These are phyloP conservation scores for Lathronympha strigana DNA, from an alignment of 2,888 invertebrate species.

Conservation along the genomic window DNA sequence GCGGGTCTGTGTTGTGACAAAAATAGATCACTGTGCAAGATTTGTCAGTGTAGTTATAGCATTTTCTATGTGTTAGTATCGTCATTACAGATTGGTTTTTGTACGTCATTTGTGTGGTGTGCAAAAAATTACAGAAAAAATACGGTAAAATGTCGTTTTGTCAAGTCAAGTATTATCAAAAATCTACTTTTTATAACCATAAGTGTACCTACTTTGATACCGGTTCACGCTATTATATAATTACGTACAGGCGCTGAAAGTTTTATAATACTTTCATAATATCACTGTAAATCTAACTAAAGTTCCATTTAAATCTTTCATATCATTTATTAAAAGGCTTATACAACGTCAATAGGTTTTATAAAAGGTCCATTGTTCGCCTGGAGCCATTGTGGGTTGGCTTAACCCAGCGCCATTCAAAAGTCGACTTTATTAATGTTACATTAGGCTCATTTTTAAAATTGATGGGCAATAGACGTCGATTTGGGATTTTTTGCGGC, in stretches of 20 bases:
- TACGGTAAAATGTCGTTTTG: too few relatives aligned
- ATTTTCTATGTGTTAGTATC: too few relatives aligned
- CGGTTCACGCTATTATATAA: too few relatives aligned
- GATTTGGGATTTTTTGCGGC: slow-evolving; percentile 22
- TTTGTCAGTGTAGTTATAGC: too few relatives aligned
- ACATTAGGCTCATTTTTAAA: slow-evolving; percentile 1
- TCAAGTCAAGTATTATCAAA: too few relatives aligned
- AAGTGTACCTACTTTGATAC: too few relatives aligned
- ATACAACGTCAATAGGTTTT: slow-evolving; percentile 23
- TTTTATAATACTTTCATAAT: not conserved
- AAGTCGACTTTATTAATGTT: slow-evolving; percentile 24
- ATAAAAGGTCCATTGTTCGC: slow-evolving; percentile 33
- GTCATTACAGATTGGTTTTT: too few relatives aligned
- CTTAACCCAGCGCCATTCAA: slow-evolving; percentile 25
- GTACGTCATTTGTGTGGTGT: too few relatives aligned
- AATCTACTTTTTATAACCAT: too few relatives aligned
- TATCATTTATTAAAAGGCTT: slow-evolving; percentile 33
- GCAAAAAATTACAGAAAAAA: too few relatives aligned
- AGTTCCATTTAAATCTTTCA: slow-evolving; percentile 25
- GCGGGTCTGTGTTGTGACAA: too few relatives aligned
- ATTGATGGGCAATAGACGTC: slow-evolving; percentile 11
- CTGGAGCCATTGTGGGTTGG: slow-evolving; percentile 12
- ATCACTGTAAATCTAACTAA: slow-evolving; percentile 14
- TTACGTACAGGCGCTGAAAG: not conserved
- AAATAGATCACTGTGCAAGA: too few relatives aligned